Base-by-base conservation (phyloP, 1,140 invertebrate species). In the Drosophila bocki region DNA sequence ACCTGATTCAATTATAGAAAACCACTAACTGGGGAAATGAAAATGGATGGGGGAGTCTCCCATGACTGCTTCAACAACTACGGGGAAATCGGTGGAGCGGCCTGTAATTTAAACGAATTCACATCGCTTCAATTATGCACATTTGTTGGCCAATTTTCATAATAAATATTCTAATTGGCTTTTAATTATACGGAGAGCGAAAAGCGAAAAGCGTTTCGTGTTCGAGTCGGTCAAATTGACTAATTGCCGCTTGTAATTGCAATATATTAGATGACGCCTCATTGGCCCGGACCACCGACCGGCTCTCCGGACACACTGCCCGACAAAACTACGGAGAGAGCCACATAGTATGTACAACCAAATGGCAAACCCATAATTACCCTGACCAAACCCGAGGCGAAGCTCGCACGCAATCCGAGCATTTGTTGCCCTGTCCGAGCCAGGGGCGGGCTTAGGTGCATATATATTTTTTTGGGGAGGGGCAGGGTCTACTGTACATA, bases 141-240 rank as follows among this genome's bases (percentile, higher is more conserved):
- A 86, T 84, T 84, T 84, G 74, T 67, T 80, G 60, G 47, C 64
- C 84, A 83, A 83, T 87, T 88, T 80, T 84, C 72, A 75, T 88
- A 74, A 81, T 88, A 79, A 88, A 87, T 88, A 84, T 87, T 90
- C 68, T 80, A 87, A 87, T 84, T 90, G 80, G 80, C 63, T 88
- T 87, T 87, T 87, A 87, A 87, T 87, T 90, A 81, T 80, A 82
- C 60, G 50, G 70, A 65, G 60, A 61, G 35, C 48, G 62, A 56
- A 63, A 65, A 62, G 37, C 50, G 63, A 58, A 79, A 57, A 75
- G 29, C 69, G 72, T 81, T 70, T 70, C 78, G 75, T 82, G 64
- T 80, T 64, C 53, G 68, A 70, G 64, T 71, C 60, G 62, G 69
- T 59, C 64, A 61, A 90, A 91, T 85, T 84, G 86, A 80, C 75